Conservation (phyloP, 1,140 invertebrate species). For the Aphis craccivora region DNA sequence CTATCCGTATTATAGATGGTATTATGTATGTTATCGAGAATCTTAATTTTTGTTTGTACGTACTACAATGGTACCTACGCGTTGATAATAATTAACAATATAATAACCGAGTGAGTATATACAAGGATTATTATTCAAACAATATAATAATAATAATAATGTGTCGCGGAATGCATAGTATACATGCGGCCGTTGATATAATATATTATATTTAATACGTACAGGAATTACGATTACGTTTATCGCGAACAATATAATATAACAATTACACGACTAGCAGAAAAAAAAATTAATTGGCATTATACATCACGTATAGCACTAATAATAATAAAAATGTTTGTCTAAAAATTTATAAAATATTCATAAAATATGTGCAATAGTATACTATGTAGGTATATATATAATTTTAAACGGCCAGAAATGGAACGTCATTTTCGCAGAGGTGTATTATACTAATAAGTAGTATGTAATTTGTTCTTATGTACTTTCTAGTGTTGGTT, state of each 20-base stretch:
- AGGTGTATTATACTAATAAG: neutral
- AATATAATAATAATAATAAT: slow-evolving; percentile 11
- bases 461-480: neutral
- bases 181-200: too few relatives aligned
- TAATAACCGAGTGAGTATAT: neutral
- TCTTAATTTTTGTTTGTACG: slow-evolving; percentile 9
- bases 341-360: neutral
- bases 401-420: neutral
- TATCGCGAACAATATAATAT: neutral
- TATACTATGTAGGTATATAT: neutral
- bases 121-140: neutral
- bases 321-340: neutral
- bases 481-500: neutral
- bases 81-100: slow-evolving; percentile 19
- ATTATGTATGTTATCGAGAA: neutral
- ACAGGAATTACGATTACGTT: neutral
- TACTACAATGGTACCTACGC: neutral
- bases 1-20: neutral
- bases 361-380: neutral
- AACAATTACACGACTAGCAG: neutral
- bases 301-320: neutral
- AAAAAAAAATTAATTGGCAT: neutral
- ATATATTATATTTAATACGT: neutral
- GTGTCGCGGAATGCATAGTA: neutral
- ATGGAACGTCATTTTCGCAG: neutral